Evolutionary conservation across 1,140 invertebrate genomes (phyloP), one percentile per base, ranked within the genome.

Genomic region (Caenorhabditis briggsae): DNA sequence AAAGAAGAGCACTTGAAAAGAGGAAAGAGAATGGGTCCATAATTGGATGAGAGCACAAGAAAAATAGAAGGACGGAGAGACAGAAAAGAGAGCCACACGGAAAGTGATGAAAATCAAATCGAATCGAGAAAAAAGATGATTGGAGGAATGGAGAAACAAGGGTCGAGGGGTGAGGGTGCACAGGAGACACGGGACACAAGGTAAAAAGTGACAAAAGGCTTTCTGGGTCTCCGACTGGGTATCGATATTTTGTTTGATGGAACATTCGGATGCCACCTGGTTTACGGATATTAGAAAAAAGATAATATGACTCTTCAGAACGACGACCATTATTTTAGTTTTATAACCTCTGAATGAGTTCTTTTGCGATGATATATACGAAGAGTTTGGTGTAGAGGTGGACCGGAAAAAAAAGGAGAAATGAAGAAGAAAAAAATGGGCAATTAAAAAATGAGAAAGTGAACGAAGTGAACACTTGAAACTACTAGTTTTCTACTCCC

Each of bases 21-120:
- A 70, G 64, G 8, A 70, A 64, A 70, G 64, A 70, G 70, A 78
- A 78, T 78, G 70, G 70, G 46, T 14, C 70, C 70, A 78, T 78
- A 78, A 78, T 78, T 78, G 70, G 70, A 46, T 78, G 70, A 78
- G 70, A 78, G 70, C 25, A 78, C 43, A 46, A 78, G 46, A 12
- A 50, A 46, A n/a, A 70, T 11, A 70, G 14, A 46, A n/a, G 23
- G 64, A 70, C 0, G n/a, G 64, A 70, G 64, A 2, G 64, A 43
- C 7, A 18, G 64, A 70, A 11, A 70, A 18, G 41, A 20, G 33
- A 33, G 33, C 20, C 12, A 70, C 14, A 16, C 20, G 16, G 41
- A 70, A 46, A 70, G 64, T 48, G 64, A 46, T 46, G 43, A 70
- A 70, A 70, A 70, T 70, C 41, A 53, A 48, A 78, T 78, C 46